Percentiles rank a stretch among this genome's conserved stretches.
phyloP scores from a whole-genome alignment of 2,797 vertebrate genomes.

The Rhincodon typus region DNA sequence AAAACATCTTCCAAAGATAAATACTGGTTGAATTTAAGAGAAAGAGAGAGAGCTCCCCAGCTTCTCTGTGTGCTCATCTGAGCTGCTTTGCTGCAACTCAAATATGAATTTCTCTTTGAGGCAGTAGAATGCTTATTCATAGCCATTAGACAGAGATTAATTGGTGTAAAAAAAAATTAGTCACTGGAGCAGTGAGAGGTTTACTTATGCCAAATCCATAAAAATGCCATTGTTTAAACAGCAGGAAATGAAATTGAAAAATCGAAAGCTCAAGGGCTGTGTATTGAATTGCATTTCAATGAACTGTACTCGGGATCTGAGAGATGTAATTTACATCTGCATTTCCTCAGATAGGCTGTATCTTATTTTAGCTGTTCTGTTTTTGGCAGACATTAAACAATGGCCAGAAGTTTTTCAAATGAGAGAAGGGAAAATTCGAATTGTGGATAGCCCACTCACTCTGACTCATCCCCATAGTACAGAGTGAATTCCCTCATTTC shows the following conservation, averaged over 20 bases:
- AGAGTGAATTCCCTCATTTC: background rate
- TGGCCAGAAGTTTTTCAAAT: background rate
- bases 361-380: background rate
- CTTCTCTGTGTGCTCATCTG: background rate
- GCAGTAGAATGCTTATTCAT: background rate
- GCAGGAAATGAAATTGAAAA: constrained; percentile 15
- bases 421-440: background rate
- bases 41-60: background rate
- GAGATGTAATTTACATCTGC: background rate
- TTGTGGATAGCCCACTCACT: background rate
- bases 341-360: background rate
- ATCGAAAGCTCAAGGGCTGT: background rate
- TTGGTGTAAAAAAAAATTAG: background rate
- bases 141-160: constrained; percentile 20
- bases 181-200: background rate
- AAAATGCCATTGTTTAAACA: background rate
- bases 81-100: background rate
- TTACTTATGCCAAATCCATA: constrained; percentile 9
- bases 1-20: background rate
- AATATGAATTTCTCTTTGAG: background rate
- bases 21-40: background rate
- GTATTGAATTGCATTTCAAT: constrained; percentile 17
- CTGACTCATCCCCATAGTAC: background rate
- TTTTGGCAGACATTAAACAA: background rate
- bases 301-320: background rate